Evolutionary conservation across 2,113 vertebrate genomes (phyloP).

Genomic region (Xenopus tropicalis): DNA sequence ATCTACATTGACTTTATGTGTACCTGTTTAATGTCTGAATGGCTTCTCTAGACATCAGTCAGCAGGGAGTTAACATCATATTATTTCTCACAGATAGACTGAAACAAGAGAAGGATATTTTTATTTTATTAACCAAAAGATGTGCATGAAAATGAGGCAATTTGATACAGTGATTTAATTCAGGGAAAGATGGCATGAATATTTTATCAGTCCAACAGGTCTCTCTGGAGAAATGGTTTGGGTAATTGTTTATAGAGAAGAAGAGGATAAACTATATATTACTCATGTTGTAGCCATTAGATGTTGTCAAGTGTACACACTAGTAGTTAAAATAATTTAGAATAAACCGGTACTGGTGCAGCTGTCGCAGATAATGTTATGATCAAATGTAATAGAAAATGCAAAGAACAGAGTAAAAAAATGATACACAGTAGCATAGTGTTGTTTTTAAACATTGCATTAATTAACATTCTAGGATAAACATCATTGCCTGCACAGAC

Average conservation of each 20-base stretch:
- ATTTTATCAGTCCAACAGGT: conserved; percentile 28
- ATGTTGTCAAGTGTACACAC: conserved; percentile 21
- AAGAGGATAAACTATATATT: not conserved
- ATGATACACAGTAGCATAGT: too few relatives aligned
- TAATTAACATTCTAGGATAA: too few relatives aligned
- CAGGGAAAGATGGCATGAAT: conserved; percentile 16
- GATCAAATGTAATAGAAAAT: too few relatives aligned
- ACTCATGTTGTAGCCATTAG: conserved; percentile 8
- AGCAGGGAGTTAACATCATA: conserved; percentile 3
- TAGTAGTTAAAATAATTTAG: conserved; percentile 21
- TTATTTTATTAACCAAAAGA: conserved; percentile 23
- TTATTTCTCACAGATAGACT: conserved; percentile 1
- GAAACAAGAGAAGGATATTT: conserved; percentile 21
- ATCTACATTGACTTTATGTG: too few relatives aligned
- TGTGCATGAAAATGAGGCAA: conserved; percentile 34
- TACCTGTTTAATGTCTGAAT: too few relatives aligned
- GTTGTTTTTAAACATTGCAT: too few relatives aligned
- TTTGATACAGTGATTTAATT: conserved; percentile 35
- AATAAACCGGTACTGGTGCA: not conserved
- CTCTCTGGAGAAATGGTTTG: conserved; percentile 8
- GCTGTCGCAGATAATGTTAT: too few relatives aligned
- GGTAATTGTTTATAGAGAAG: conserved; percentile 25
- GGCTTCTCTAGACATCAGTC: not conserved
- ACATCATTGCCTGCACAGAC: too few relatives aligned
- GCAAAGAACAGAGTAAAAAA: too few relatives aligned